A percentile compares a stretch with the other conserved stretches of the same genome.
Conservation (phyloP, 2,888 invertebrate species). For the Hirtodrosophila confusa region DNA sequence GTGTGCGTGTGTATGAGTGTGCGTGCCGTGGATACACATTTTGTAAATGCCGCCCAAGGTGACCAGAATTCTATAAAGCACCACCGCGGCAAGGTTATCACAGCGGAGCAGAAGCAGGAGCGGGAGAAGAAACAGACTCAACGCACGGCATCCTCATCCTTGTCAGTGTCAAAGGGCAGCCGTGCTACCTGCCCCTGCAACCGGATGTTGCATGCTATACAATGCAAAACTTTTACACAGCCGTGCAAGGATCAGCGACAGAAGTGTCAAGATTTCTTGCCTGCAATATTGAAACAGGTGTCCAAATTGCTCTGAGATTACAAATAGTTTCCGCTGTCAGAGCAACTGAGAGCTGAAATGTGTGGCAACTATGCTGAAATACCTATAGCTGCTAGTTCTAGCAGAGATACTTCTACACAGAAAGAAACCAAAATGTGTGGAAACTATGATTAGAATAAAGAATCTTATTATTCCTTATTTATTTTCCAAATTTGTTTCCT, state of each 20-base stretch:
- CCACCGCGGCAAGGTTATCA: constrained; percentile 72
- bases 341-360: not conserved
- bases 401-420: not conserved
- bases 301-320: constrained; percentile 63
- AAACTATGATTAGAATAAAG: no score
- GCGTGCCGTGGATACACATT: constrained; percentile 66
- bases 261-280: constrained; percentile 57
- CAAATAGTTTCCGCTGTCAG: constrained; percentile 55
- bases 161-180: constrained; percentile 40
- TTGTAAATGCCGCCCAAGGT: constrained; percentile 74
- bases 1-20: constrained; percentile 40
- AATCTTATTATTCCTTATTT: no score
- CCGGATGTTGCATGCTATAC: constrained; percentile 54
- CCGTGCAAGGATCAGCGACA: constrained; percentile 47
- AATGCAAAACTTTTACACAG: constrained; percentile 47
- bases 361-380: not conserved
- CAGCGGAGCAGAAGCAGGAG: constrained; percentile 15
- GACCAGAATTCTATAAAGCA: constrained; percentile 75
- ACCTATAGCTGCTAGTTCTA: not conserved
- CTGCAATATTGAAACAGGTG: constrained; percentile 78
- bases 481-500: no score
- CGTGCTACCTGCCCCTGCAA: constrained; percentile 44
- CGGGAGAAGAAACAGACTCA: not conserved
- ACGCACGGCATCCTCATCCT: constrained; percentile 31
- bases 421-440: no score